Conservation (phyloP, 2,888 invertebrate genomes). For the Xestia xanthographa region DNA sequence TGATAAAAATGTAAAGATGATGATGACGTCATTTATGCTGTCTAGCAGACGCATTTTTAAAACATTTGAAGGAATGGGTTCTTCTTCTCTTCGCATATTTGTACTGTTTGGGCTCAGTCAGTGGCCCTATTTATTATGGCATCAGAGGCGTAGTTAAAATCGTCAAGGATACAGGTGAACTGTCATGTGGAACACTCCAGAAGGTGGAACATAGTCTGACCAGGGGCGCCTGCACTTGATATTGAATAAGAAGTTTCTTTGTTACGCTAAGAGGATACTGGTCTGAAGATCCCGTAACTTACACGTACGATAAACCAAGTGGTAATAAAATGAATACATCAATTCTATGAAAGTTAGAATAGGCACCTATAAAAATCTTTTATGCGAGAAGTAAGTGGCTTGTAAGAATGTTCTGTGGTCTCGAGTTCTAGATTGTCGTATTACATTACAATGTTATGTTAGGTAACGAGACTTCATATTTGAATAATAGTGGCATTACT, state of each 20-base stretch:
- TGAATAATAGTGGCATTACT: conserved; percentile 2
- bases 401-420: conserved; percentile 25
- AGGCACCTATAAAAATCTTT: conserved; percentile 14
- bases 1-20: not conserved
- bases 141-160: not conserved
- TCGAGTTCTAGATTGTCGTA: conserved; percentile 2
- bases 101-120: not conserved
- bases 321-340: conserved; percentile 17
- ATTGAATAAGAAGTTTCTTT: not conserved
- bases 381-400: conserved; percentile 7
- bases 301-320: not conserved
- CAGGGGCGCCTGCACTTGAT: too few species aligned
- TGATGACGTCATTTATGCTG: too few species aligned
- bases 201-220: too few species aligned
- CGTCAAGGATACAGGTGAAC: too few species aligned
- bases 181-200: not conserved
- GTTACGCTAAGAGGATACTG: not conserved
- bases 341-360: conserved; percentile 16
- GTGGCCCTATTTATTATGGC: not conserved
- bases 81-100: too few species aligned
- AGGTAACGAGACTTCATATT: conserved; percentile 3
- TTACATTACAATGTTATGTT: conserved; percentile 13
- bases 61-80: too few species aligned
- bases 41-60: too few species aligned
- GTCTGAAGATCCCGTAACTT: not conserved